Base-by-base conservation (phyloP, 1,140 invertebrate species). In the Thrips palmi region DNA sequence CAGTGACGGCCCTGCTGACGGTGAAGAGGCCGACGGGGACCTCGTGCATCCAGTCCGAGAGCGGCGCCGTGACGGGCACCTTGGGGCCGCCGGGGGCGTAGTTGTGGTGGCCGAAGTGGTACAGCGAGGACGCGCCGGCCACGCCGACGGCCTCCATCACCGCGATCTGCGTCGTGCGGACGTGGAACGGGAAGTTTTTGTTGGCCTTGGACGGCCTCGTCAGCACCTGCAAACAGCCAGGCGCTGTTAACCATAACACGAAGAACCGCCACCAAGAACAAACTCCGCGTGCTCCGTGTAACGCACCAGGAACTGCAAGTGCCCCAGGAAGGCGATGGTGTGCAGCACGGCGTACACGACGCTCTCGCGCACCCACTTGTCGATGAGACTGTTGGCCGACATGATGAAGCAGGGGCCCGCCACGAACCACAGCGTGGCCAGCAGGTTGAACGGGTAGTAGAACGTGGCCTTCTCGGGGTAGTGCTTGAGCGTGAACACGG, bases 361-460 rank as follows among this genome's bases (percentile, higher is more conserved):
- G 48, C 84, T 89, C 51, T 91, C 86, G 44, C 88, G 56, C n/a
- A 88, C 74, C 85, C 85, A 92, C 56, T 77, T 75, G 54, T 85
- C 79, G 35, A 92, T 74, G 31, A 78, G 71, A 43, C 74, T 69
- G 50, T 83, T 86, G 1, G 81, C 74, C n/a, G 79, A 71, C 1
- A 93, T 50, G 36, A 88, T 77, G 28, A 83, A 70, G 1, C 80
- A 57, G 0, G 82, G 82, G 2, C 74, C 77, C 2, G 82, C 72
- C 49, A 77, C 68, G 56, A 86, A 77, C 82, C 82, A 87, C 18
- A 83, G 47, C 0, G 77, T 77, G 38, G 77, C 80, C 42, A 78
- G 70, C n/a, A 77, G 58, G 47, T 77, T 77, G 51, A 88, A 80
- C 2, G 77, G 76, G 40, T 74, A 73, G 52, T 72, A 73, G 50